Evolutionary conservation across 2,888 invertebrate species (phyloP), one percentile per base, ranked within the genome.

Genomic region (Malachius bipustulatus): DNA sequence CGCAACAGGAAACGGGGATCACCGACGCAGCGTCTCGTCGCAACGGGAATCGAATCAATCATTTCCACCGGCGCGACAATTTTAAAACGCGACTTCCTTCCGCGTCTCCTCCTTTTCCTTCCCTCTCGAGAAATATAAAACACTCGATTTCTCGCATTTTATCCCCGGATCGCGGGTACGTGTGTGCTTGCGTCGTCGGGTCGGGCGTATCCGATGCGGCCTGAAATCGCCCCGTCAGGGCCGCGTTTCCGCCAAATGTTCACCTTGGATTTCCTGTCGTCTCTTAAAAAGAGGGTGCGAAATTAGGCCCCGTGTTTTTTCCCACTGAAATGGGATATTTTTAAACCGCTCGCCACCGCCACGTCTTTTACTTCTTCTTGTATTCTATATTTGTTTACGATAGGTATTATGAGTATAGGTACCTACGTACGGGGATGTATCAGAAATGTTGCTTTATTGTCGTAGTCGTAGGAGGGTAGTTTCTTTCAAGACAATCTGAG

Each of bases 261-360:
- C 29, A 6, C 10, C 8, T 8, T 24, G n/a, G 24, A 28, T 28
- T 28, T 28, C 29, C 29, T 28, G 29, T 50, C 55, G 55, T 52
- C 54, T 53, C 46, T 48, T 48, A 51, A 49, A 49, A 52, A 51
- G 52, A 52, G 55, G 54, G 53, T 53, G 54, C 54, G 46, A 54
- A 54, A 55, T 51, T 50, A 47, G 50, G 47, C 52, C 55, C 54
- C 53, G 52, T 41, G n/a, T n/a, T n/a, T n/a, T n/a, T n/a, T n/a
- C n/a, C n/a, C n/a, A n/a, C 45, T 52, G 56, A 57, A 55, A 56
- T 41, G 54, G 48, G 56, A 57, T 56, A 55, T 57, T 56, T 57
- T 55, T 50, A 50, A 48, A 32, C 12, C 30, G 12, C 3, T 3
- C 30, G 10, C 2, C 30, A 10, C 4, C 26, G 26, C 3, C 4